Conservation (phyloP, 2,113 vertebrate genomes). For the Lucifuga dentata region DNA sequence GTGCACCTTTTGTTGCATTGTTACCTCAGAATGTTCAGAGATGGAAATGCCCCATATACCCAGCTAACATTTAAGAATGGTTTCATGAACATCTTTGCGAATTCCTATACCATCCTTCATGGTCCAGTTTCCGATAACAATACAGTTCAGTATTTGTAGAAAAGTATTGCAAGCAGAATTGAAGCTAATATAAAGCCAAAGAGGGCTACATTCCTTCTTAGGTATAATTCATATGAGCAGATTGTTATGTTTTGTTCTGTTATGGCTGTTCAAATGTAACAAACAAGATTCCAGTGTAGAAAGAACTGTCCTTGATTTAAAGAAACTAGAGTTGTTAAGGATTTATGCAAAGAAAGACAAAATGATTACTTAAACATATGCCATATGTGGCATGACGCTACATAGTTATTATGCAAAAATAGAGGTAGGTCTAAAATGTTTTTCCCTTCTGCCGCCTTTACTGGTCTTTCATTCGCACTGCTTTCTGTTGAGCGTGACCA, state of each 20-base stretch:
- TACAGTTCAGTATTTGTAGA: constrained; percentile 20
- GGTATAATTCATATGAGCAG: constrained; percentile 16
- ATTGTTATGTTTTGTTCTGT: neutral
- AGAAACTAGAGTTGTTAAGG: constrained; percentile 16
- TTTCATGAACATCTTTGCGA: constrained; percentile 33
- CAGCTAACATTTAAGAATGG: constrained; percentile 40
- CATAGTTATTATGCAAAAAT: constrained; percentile 31
- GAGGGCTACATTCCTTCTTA: constrained; percentile 19
- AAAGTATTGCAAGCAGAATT: constrained; percentile 33
- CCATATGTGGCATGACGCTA: constrained; percentile 24
- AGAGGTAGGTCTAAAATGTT: constrained; percentile 30
- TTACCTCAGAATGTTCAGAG: constrained; percentile 41
- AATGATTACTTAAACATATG: constrained; percentile 35
- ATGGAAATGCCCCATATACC: constrained; percentile 40
- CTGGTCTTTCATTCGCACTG: constrained; percentile 2
- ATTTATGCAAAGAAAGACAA: constrained; percentile 24
- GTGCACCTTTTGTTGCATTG: constrained; percentile 61
- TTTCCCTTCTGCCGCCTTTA: constrained; percentile 7
- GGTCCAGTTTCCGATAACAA: constrained; percentile 28
- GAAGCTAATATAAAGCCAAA: constrained; percentile 7
- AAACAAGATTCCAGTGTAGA: constrained; percentile 7
- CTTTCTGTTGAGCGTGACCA: constrained; percentile 46
- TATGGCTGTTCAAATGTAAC: neutral
- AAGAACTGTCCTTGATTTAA: too few species aligned
- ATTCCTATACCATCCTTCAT: constrained; percentile 50